A percentile compares a stretch with the other conserved stretches of the same genome.
phyloP scores from a whole-genome alignment of 2,888 invertebrate species.

The Liposcelis brunnea region DNA sequence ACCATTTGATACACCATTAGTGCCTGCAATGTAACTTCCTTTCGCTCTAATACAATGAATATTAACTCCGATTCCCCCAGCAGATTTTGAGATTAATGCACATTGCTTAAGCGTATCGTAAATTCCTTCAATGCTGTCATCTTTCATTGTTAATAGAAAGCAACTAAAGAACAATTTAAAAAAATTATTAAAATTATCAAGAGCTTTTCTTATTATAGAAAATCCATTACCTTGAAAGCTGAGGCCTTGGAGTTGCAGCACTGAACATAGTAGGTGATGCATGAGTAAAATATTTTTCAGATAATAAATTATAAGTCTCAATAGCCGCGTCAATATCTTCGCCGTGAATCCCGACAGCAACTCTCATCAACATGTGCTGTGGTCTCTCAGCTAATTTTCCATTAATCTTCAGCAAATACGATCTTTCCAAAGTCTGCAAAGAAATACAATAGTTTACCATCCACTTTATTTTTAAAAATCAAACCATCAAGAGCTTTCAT shows the following conservation, averaged over 20 bases:
- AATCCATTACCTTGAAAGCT: slow-evolving; percentile 54
- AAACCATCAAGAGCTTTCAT: slow-evolving; percentile 6
- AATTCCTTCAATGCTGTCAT: slow-evolving; percentile 91
- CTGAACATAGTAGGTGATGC: slow-evolving; percentile 96
- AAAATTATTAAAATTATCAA: not conserved
- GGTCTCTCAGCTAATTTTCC: slow-evolving; percentile 90
- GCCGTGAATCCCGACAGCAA: slow-evolving; percentile 89
- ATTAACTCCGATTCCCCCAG: slow-evolving; percentile 94
- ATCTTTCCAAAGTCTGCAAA: slow-evolving; percentile 69
- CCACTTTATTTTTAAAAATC: not conserved
- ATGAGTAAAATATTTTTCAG: slow-evolving; percentile 93
- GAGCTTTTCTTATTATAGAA: not conserved
- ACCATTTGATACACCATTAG: slow-evolving; percentile 88
- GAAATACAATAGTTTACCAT: not conserved
- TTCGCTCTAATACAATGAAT: slow-evolving; percentile 88
- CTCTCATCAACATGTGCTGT: slow-evolving; percentile 97
- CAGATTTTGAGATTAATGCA: slow-evolving; percentile 89
- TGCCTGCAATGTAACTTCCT: slow-evolving; percentile 83
- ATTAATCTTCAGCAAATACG: slow-evolving; percentile 82
- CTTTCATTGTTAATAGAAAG: slow-evolving; percentile 83
- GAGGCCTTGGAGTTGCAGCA: slow-evolving; percentile 79
- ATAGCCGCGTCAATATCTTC: slow-evolving; percentile 84
- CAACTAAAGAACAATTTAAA: slow-evolving; percentile 39
- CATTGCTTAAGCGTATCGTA: slow-evolving; percentile 83
- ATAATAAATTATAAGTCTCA: slow-evolving; percentile 88